Evolutionary conservation across 2,113 vertebrate species (phyloP).

Genomic region (Oxyruncus cristatus): DNA sequence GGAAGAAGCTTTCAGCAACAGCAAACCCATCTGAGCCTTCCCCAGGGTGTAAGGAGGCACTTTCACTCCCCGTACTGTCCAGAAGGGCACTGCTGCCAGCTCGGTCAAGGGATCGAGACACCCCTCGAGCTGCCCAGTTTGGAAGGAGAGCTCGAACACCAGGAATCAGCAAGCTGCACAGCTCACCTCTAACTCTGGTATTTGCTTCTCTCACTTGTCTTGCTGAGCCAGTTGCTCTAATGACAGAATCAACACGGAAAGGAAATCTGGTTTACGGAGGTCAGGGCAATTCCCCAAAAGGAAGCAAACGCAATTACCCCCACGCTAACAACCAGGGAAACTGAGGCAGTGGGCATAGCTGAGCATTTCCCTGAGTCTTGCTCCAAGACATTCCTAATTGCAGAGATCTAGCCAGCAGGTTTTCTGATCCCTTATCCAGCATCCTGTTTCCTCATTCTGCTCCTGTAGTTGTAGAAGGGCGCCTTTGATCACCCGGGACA

Average conservation of each 20-base stretch:
- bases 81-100: background rate
- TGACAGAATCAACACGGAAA: background rate
- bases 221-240: background rate
- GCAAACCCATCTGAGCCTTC: background rate
- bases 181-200: background rate
- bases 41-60: background rate
- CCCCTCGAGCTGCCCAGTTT: background rate
- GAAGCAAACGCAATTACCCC: background rate
- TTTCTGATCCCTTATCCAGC: constrained; percentile 17
- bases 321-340: background rate
- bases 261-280: background rate
- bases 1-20: background rate
- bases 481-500: background rate
- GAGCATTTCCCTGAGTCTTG: background rate
- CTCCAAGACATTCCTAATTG: background rate
- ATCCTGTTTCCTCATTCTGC: constrained; percentile 27
- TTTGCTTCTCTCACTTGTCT: background rate
- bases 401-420: background rate
- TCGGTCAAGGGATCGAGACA: background rate
- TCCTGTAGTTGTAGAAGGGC: background rate
- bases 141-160: background rate
- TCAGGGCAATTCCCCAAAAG: background rate
- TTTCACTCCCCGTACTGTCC: background rate
- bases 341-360: background rate
- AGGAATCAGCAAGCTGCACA: background rate